Conservation (phyloP, 2,797 vertebrate genomes). For the Bradypus variegatus region DNA sequence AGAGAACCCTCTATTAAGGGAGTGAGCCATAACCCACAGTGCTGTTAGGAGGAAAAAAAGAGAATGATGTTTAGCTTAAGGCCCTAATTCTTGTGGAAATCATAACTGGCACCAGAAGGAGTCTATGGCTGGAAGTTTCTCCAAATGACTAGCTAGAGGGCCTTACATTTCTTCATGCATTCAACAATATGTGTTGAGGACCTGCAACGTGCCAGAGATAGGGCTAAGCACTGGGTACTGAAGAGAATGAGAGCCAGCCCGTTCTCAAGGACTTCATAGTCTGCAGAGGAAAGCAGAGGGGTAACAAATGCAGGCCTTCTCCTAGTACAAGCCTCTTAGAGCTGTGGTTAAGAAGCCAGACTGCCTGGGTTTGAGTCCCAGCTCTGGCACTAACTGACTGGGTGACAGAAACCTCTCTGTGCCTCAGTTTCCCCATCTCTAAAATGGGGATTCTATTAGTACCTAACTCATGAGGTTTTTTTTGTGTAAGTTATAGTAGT, state of each 20-base stretch:
- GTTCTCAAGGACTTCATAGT: not conserved
- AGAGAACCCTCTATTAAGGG: not conserved
- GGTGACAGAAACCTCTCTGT: not conserved
- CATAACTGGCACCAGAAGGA: not conserved
- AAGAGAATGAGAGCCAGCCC: not conserved
- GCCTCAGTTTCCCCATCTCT: not conserved
- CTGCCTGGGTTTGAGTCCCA: not conserved
- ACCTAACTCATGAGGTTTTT: not conserved
- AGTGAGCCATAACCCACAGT: no score
- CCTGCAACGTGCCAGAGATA: not conserved
- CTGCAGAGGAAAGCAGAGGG: not conserved
- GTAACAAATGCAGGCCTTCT: not conserved
- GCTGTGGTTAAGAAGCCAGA: not conserved
- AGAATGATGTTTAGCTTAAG: not conserved
- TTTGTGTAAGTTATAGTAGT: not conserved
- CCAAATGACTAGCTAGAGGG: not conserved
- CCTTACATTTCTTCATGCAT: not conserved
- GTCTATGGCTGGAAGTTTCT: not conserved
- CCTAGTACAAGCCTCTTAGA: not conserved
- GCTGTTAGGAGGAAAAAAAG: not conserved
- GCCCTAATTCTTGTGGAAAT: not conserved
- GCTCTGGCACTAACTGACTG: not conserved
- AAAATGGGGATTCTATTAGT: not conserved
- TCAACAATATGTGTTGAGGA: not conserved
- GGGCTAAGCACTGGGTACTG: rapidly evolving